Evolutionary conservation across 2,888 invertebrate species (phyloP), one percentile per base, ranked within the genome.

Genomic region (Chloroclystis v-ata): DNA sequence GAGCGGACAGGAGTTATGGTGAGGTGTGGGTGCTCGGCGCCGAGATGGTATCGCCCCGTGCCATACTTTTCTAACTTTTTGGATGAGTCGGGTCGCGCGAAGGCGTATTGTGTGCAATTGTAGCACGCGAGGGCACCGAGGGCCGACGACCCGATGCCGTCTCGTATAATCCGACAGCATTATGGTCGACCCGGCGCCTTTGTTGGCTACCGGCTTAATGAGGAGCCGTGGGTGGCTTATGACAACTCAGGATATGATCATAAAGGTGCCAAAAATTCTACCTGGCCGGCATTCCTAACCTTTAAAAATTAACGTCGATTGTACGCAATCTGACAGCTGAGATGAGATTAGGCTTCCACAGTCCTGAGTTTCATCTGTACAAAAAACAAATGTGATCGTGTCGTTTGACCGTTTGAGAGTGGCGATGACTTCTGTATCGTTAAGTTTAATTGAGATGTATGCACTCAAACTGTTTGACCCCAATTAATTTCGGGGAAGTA

Each of bases 231-330:
- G 86, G 85, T 84, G 83, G 84, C 84, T 79, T 82, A 83, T 83
- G 83, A 85, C 79, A 83, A 75, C 82, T 76, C 81, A 81, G 81
- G 84, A 83, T 81, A 73, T 77, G 81, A 83, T 85, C 82, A 82
- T 82, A 83, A 84, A 85, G 82, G 84, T 82, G 85, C 82, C 81
- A 85, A 86, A 85, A 78, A 81, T 74, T 82, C 75, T 86, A 87
- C 86, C 86, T 86, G 86, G 72, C 65, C 81, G 78, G 79, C 85
- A 85, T 84, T 84, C 83, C 81, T 83, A 73, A 72, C 78, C 75
- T 76, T 82, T 75, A 78, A 82, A 20, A 85, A 83, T 84, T 82
- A 84, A 84, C 78, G 75, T 71, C 81, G 75, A 84, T 85, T 86
- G 82, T 84, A 69, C 61, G 56, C 57, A 52, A 58, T 60, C 61